phyloP scores from a whole-genome alignment of 2,888 invertebrate genomes.

The Idaea dimidiata region DNA sequence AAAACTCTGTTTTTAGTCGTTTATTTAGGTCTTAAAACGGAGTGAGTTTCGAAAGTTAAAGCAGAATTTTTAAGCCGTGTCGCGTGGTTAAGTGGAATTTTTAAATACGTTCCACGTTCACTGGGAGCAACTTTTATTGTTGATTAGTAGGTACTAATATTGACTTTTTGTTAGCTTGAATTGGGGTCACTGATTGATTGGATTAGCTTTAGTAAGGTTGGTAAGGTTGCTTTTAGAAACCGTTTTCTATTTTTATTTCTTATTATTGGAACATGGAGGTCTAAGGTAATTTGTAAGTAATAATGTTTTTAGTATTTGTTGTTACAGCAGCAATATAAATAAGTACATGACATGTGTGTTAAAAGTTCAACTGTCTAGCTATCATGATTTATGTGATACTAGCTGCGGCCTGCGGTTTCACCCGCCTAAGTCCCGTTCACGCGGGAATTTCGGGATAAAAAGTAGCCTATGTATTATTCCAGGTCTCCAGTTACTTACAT shows the following conservation, averaged over 20 bases:
- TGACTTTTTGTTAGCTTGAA: slow-evolving; percentile 28
- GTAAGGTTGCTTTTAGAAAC: neutral
- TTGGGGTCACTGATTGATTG: slow-evolving; percentile 23
- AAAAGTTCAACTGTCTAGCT: too few species aligned
- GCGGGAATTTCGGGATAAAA: too few species aligned
- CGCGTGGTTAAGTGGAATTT: slow-evolving; percentile 13
- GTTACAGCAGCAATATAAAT: too few species aligned
- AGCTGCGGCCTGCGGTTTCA: too few species aligned
- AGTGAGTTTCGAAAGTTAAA: slow-evolving; percentile 3
- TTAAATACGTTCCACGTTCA: slow-evolving; percentile 20
- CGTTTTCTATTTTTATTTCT: neutral
- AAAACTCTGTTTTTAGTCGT: slow-evolving; percentile 13
- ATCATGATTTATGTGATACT: too few species aligned
- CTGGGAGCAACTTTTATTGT: slow-evolving; percentile 20
- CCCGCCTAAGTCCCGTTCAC: too few species aligned
- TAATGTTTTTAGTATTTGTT: too few species aligned
- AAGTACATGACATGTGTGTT: too few species aligned
- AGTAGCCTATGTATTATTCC: too few species aligned
- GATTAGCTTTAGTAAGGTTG: slow-evolving; percentile 8
- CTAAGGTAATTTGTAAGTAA: too few species aligned
- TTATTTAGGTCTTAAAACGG: slow-evolving; percentile 30
- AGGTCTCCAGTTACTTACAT: too few species aligned
- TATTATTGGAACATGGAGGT: neutral
- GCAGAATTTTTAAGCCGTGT: slow-evolving; percentile 8
- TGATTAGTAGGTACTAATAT: slow-evolving; percentile 31